Conservation (phyloP, 2,113 vertebrate genomes). For the Osmerus mordax region DNA sequence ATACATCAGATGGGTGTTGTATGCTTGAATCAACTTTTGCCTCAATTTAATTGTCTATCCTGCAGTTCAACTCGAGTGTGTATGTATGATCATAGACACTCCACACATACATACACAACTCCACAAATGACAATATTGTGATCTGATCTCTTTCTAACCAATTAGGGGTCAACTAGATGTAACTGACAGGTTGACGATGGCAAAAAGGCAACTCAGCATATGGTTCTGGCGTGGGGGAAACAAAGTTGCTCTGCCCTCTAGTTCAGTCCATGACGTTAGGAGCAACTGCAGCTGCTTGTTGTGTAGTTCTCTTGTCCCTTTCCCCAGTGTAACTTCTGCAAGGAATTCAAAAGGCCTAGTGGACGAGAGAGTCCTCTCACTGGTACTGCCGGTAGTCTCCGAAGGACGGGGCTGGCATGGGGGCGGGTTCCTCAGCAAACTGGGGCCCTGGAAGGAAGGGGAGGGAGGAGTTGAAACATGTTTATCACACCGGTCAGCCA, state of each 20-base stretch:
- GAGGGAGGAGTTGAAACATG: neutral
- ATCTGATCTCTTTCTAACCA: constrained; percentile 20
- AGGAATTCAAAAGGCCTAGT: constrained; percentile 66
- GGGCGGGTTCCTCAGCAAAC: constrained; percentile 79
- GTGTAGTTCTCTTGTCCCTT: constrained; percentile 35
- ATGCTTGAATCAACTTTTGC: constrained; percentile 27
- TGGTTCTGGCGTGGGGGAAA: constrained; percentile 43
- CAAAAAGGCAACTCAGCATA: constrained; percentile 51
- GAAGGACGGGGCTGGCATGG: constrained; percentile 76
- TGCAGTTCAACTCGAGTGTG: constrained; percentile 7
- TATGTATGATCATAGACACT: constrained; percentile 17
- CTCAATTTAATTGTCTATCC: constrained; percentile 1
- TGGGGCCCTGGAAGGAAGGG: constrained; percentile 74
- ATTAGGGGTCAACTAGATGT: constrained; percentile 40
- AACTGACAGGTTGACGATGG: constrained; percentile 51
- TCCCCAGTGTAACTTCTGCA: constrained; percentile 57
- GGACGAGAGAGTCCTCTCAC: constrained; percentile 63
- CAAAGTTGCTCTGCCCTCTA: constrained; percentile 37
- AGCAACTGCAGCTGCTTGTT: constrained; percentile 34
- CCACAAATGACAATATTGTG: neutral
- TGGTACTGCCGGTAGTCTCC: constrained; percentile 89
- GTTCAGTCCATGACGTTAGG: constrained; percentile 39
- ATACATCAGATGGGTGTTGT: constrained; percentile 10
- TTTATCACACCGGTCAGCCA: neutral
- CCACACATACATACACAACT: constrained; percentile 12